Base-by-base conservation (phyloP, 2,888 invertebrate genomes). In the Cheilosia pagana region DNA sequence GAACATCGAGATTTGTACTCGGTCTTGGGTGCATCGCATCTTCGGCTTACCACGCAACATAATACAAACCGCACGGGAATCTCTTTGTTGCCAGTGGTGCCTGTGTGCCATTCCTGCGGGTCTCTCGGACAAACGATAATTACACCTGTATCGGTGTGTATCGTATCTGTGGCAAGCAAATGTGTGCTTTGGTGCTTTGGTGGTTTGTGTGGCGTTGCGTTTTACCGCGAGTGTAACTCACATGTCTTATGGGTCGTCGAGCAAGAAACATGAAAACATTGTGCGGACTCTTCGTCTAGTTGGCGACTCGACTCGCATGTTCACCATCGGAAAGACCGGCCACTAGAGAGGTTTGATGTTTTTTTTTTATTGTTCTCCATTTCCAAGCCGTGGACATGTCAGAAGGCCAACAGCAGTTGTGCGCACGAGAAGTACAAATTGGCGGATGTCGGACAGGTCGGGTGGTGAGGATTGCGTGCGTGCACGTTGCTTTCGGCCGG, bases 401-500 rank as follows among this genome's bases (percentile, higher is more conserved):
- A 85, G 75, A 85, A 81, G 75, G 75, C 68, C 81, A 81, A 55
- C 67, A 78, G 67, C 72, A 67, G 72, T 72, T 62, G 77, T 72
- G 83, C 63, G 48, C 81, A 81, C 81, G 71, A 81, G 81, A 65
- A 67, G 65, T 62, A 85, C 85, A 81, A 83, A 83, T 83, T 83
- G 83, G 83, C 83, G 83, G 79, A 83, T 83, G 83, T 83, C 74
- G 79, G 52, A 63, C 50, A 39, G 41, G 67, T 68, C 60, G 57
- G 72, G 19, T 48, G 60, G 52, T 70, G 63, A 52, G 39, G 68
- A 83, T 79, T 83, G 83, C 83, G 74, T 83, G 83, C 67, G 45
- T 68, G 55, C 55, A 74, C 14, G 48, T 62, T 67, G 31, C n/a
- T 16, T 16, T 50, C 14, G 23, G 21, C 41, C 21, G 14, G 43